A percentile compares a stretch with the other conserved stretches of the same genome.
Evolutionary conservation across 2,888 invertebrate genomes (phyloP).

Genomic region (Callosobruchus maculatus): DNA sequence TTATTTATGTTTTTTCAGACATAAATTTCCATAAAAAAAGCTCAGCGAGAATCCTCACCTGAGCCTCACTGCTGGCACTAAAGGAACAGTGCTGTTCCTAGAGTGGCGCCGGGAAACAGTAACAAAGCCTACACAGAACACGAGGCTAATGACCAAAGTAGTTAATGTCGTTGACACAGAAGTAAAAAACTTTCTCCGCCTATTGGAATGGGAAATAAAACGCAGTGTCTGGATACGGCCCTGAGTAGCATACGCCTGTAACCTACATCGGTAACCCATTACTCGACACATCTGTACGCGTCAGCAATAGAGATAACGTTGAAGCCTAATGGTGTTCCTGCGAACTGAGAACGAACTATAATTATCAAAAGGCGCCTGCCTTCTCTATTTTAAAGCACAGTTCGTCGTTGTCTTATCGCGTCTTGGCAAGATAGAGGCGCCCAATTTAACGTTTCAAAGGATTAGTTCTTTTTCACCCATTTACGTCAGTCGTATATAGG

Average conservation of each 20-base stretch:
- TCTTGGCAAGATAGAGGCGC: not conserved
- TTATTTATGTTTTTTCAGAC: no score
- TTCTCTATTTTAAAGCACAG: not conserved
- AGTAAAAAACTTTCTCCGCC: no score
- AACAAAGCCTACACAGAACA: no score
- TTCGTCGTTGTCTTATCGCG: not conserved
- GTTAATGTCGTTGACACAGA: no score
- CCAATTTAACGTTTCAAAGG: not conserved
- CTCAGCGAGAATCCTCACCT: no score
- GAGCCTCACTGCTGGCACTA: no score
- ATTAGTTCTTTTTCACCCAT: not conserved
- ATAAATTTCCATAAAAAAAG: no score
- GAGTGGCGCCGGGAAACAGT: no score
- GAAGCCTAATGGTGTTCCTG: not conserved
- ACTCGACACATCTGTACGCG: not conserved
- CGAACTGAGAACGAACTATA: not conserved
- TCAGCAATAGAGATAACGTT: not conserved
- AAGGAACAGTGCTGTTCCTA: no score
- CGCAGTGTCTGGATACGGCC: no score
- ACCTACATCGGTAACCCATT: not conserved
- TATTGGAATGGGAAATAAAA: no score
- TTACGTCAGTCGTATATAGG: not conserved
- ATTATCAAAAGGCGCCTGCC: not conserved
- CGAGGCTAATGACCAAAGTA: no score
- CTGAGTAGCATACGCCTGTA: not conserved